Evolutionary conservation across 2,797 vertebrate genomes (phyloP).

Genomic region (Euthynnus affinis): DNA sequence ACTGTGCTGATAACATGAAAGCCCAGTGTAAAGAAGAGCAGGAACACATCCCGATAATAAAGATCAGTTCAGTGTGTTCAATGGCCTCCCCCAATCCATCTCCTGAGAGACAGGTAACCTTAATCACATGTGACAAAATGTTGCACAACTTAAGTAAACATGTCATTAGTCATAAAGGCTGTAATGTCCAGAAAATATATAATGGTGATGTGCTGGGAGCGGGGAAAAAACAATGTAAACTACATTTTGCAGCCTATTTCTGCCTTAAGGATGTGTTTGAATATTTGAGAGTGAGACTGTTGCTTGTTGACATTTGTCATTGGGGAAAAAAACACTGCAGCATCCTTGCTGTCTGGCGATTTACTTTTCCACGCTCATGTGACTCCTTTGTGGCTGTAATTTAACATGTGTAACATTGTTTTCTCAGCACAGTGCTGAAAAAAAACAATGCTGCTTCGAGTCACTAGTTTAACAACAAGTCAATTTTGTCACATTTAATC

Average conservation of each 20-base stretch:
- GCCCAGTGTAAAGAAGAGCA: constrained; percentile 83
- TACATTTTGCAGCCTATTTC: background rate
- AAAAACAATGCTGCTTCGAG: background rate
- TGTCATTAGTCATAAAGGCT: background rate
- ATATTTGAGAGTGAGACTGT: too few relatives aligned
- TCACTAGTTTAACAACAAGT: background rate
- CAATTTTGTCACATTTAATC: background rate
- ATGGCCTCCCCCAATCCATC: constrained; percentile 70
- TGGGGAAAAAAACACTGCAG: too few relatives aligned
- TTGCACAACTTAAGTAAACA: background rate
- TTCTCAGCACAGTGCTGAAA: too few relatives aligned
- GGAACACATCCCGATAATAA: constrained; percentile 83
- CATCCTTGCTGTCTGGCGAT: too few relatives aligned
- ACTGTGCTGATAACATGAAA: constrained; percentile 44
- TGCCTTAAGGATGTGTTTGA: too few relatives aligned
- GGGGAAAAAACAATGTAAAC: background rate
- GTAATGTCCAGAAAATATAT: background rate
- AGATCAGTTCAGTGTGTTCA: constrained; percentile 85
- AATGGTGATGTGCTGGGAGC: too few relatives aligned
- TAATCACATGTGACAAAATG: background rate
- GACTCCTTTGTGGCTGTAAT: background rate
- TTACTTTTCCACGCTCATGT: background rate
- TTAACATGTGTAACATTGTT: background rate
- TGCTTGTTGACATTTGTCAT: background rate
- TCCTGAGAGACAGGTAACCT: constrained; percentile 73